Base-by-base conservation (phyloP, 2,113 vertebrate genomes). In the Petrocephalus microphthalmus region DNA sequence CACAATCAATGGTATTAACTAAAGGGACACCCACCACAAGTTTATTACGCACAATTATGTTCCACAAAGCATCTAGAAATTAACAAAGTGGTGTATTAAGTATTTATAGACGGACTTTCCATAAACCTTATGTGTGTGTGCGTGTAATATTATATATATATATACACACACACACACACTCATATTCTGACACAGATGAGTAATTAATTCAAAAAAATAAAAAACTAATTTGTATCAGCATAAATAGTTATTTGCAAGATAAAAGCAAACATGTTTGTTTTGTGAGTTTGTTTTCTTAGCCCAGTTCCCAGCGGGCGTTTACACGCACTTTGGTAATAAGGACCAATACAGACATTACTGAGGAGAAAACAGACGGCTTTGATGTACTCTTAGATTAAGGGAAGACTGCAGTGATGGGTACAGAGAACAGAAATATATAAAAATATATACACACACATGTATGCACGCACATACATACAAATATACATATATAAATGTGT, bases 241-340 rank as follows among this genome's bases (percentile, higher is more conserved):
- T 94, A 93, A 95, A 95, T 91, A 94, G 94, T 93, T 93, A 93
- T 95, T 95, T 95, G 92, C 94, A 90, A 94, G 94, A 94, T 95
- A 94, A 96, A 95, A 95, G 94, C 93, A 93, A 95, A 94, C 94
- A 93, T 95, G 94, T 95, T 95, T 95, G 93, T 93, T 94, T 95
- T 94, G 94, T 94, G 91, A 95, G 93, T 94, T 92, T 93, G 90
- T 93, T 92, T 93, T 90, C 86, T 85, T 13, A 67, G 74, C 47
- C 37, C 90, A 89, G 89, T 92, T 89, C 94, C 95, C 95, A 52
- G 57, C 88, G 93, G 94, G 93, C 94, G 92, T 94, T 95, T 94
- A 94, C 92, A 91, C 94, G 93, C 94, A 94, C 94, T 96, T 96
- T 95, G 91, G 94, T 94, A 94, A 94, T 94, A 95, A 95, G 93